Conservation (phyloP, 2,797 vertebrate species). For the Lagorchestes hirsutus region DNA sequence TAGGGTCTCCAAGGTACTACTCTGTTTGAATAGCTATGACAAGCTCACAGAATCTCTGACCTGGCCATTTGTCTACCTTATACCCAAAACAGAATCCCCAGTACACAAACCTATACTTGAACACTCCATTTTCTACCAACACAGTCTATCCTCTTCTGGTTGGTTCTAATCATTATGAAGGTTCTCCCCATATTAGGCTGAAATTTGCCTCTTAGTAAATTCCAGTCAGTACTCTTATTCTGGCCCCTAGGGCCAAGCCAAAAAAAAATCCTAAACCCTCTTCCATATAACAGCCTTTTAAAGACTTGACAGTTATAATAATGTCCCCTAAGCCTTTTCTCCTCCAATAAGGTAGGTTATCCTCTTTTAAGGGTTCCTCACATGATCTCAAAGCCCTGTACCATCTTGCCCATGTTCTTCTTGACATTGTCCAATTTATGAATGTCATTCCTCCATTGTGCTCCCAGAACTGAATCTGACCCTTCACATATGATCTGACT, state of each 20-base stretch:
- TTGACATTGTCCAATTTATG: background rate
- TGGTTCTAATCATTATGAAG: background rate
- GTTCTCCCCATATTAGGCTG: background rate
- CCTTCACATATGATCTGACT: background rate
- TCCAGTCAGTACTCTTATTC: background rate
- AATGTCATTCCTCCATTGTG: background rate
- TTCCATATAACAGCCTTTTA: background rate
- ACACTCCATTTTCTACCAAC: background rate
- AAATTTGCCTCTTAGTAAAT: background rate
- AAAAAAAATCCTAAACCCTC: background rate
- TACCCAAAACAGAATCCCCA: background rate
- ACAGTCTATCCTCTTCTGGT: background rate
- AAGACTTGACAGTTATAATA: background rate
- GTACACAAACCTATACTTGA: background rate
- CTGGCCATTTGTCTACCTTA: background rate
- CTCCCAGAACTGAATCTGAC: background rate
- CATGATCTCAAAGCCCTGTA: background rate
- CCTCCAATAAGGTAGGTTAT: background rate
- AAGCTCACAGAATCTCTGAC: background rate
- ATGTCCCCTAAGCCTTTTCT: background rate
- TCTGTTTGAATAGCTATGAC: background rate
- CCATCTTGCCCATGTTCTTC: background rate
- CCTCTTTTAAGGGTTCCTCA: background rate
- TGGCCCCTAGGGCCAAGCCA: background rate
- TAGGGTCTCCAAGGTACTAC: background rate